Percentiles rank a stretch among this genome's conserved stretches.
These are phyloP conservation scores for Silurus asotus DNA, from an alignment of 2,113 vertebrate genomes.

Conservation along the genomic window DNA sequence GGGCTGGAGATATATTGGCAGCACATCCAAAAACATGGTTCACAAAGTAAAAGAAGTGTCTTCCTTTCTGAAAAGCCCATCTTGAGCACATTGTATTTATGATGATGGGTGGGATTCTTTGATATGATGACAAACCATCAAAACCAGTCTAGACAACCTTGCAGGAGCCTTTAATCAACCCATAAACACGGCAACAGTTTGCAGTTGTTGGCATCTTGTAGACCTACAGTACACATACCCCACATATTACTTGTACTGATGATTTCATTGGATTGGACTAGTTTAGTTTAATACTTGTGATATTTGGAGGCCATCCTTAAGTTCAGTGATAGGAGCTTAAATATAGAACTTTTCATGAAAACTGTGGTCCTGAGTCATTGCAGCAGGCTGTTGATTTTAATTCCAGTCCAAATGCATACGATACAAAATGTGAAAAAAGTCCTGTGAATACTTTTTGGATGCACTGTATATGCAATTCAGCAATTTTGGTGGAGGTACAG, in stretches of 20 bases:
- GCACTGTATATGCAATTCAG: background rate
- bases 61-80: background rate
- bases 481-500: background rate
- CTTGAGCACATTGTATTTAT: too few relatives aligned
- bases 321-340: background rate
- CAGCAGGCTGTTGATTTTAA: too few relatives aligned
- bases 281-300: background rate
- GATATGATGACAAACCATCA: background rate
- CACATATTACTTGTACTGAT: background rate
- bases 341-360: too few relatives aligned
- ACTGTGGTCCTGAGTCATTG: too few relatives aligned
- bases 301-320: background rate
- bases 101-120: background rate
- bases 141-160: too few relatives aligned
- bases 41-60: background rate
- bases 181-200: background rate
- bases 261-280: background rate
- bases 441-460: too few relatives aligned
- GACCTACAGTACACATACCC: background rate
- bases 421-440: too few relatives aligned
- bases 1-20: conserved; percentile 13
- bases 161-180: background rate
- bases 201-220: background rate
- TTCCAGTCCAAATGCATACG: too few relatives aligned
- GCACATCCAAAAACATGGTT: conserved; percentile 6